Conservation (phyloP, 2,797 vertebrate species). For the Esox lucius region DNA sequence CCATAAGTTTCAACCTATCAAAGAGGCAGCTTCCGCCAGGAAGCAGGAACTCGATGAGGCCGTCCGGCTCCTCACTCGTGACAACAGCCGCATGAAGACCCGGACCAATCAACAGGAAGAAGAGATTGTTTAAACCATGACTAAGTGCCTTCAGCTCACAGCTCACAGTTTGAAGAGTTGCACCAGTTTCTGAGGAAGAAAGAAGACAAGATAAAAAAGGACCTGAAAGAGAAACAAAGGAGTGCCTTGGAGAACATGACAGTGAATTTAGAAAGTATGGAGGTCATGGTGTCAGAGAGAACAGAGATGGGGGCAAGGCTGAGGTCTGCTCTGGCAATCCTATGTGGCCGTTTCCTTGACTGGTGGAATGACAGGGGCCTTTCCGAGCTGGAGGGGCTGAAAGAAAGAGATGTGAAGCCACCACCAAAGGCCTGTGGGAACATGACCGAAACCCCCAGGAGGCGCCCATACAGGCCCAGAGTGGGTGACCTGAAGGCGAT, state of each 20-base stretch:
- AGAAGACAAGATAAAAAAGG: constrained; percentile 42
- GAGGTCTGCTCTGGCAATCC: constrained; percentile 17
- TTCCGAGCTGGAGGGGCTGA: neutral
- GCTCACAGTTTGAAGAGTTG: too few species aligned
- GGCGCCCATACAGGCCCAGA: constrained; percentile 9
- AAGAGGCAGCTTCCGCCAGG: constrained; percentile 53
- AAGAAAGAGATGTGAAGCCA: neutral
- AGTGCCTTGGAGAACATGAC: constrained; percentile 36
- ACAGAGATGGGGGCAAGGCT: constrained; percentile 30
- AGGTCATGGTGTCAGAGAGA: neutral
- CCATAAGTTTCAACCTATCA: constrained; percentile 61
- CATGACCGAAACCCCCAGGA: neutral
- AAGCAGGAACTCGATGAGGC: constrained; percentile 44
- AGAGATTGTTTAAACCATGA: constrained; percentile 51
- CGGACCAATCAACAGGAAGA: constrained; percentile 40
- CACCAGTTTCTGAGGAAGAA: too few species aligned
- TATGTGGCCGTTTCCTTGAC: constrained; percentile 34
- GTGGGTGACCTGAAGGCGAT: constrained; percentile 30
- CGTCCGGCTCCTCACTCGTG: constrained; percentile 30
- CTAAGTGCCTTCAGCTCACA: constrained; percentile 36
- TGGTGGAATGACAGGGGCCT: constrained; percentile 24
- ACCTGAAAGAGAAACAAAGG: constrained; percentile 37
- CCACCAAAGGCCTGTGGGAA: neutral
- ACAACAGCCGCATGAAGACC: constrained; percentile 36
- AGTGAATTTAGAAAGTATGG: constrained; percentile 20